A percentile compares a stretch with the other conserved stretches of the same genome.
phyloP scores from a whole-genome alignment of 35 echinoderm and acorn worm genomes.

The Nesometra sesokonis region DNA sequence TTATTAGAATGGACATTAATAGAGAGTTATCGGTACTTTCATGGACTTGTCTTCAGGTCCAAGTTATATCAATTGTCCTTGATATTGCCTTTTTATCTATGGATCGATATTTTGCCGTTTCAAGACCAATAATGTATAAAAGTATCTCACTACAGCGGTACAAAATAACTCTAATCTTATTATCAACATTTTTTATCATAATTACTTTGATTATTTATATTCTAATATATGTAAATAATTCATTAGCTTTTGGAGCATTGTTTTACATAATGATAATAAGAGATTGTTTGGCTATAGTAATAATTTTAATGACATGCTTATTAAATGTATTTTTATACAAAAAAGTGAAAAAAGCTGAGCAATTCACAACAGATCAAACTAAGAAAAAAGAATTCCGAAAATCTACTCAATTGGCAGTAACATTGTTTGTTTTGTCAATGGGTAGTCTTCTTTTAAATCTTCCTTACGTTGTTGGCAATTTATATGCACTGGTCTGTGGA shows the following conservation, averaged over 20 bases:
- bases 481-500: background rate
- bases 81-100: background rate
- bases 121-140: background rate
- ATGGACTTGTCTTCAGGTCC: background rate
- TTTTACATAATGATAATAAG: background rate
- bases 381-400: background rate
- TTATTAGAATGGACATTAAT: background rate
- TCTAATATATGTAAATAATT: background rate
- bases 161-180: background rate
- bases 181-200: background rate
- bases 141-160: background rate
- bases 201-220: background rate
- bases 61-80: background rate
- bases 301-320: background rate
- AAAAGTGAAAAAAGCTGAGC: background rate
- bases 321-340: background rate
- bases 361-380: background rate
- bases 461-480: background rate
- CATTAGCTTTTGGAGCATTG: background rate
- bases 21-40: background rate
- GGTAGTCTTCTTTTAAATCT: background rate
- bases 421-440: background rate
- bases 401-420: background rate
- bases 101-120: background rate
- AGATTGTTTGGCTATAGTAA: background rate